phyloP scores from a whole-genome alignment of 2,888 invertebrate species.

The Diplazon laetatorius region DNA sequence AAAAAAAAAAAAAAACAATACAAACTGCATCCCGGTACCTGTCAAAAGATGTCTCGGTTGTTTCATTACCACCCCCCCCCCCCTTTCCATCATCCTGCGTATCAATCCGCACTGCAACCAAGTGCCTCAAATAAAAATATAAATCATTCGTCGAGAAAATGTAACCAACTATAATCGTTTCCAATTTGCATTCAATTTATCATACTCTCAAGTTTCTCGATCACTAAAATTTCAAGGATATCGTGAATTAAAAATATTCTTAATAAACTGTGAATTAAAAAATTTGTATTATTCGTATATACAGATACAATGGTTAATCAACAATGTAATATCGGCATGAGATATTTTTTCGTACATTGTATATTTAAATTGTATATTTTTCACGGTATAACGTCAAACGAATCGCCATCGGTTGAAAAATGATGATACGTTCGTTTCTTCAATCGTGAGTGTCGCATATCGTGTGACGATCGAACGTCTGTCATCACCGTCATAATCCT shows the following conservation, averaged over 20 bases:
- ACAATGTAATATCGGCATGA: slow-evolving; percentile 15
- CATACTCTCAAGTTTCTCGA: not conserved
- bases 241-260: slow-evolving; percentile 24
- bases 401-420: not conserved
- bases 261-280: slow-evolving; percentile 24
- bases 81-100: too few species aligned
- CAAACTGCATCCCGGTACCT: slow-evolving; percentile 43
- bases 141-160: not conserved
- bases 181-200: not conserved
- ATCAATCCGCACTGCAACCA: too few species aligned
- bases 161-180: not conserved
- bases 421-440: not conserved
- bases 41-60: slow-evolving; percentile 10
- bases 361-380: not conserved
- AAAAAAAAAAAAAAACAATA: slow-evolving; percentile 24
- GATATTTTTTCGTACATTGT: slow-evolving; percentile 14
- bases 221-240: not conserved
- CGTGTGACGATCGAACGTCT: not conserved
- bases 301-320: slow-evolving; percentile 36
- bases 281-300: slow-evolving; percentile 49
- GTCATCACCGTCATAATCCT: not conserved
- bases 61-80: too few species aligned
- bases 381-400: not conserved
- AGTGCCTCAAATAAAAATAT: too few species aligned
- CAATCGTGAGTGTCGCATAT: not conserved